These are phyloP conservation scores for Cerastoderma edule DNA, from an alignment of 2,888 invertebrate species.

Conservation along the genomic window DNA sequence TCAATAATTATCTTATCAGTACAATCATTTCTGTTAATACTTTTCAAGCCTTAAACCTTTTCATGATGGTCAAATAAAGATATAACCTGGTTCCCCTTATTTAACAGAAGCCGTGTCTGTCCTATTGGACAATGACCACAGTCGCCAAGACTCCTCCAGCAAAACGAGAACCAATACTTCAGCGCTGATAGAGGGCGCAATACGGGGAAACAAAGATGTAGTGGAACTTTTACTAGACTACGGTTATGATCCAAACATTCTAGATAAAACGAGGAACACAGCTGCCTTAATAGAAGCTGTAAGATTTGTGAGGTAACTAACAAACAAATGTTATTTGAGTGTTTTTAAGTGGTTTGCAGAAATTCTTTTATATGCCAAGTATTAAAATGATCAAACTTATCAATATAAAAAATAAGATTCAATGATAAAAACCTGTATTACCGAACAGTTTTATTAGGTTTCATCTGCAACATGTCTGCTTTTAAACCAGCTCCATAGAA, in stretches of 20 bases:
- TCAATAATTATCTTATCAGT: too few species aligned
- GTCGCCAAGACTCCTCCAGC: conserved; percentile 36
- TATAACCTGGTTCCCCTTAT: background rate
- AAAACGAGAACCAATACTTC: conserved; percentile 58
- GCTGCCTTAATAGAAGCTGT: conserved; percentile 76
- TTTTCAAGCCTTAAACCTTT: too few species aligned
- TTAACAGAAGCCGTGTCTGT: conserved; percentile 72
- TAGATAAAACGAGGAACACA: conserved; percentile 68
- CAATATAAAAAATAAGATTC: too few species aligned
- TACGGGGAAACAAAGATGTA: conserved; percentile 70
- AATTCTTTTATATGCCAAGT: too few species aligned
- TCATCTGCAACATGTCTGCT: too few species aligned
- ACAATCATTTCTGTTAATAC: too few species aligned
- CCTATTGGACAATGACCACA: conserved; percentile 71
- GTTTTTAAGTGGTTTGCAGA: too few species aligned
- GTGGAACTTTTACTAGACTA: conserved; percentile 76
- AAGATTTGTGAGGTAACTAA: conserved; percentile 75
- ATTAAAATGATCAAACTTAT: too few species aligned
- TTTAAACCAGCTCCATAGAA: too few species aligned
- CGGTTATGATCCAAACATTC: conserved; percentile 72
- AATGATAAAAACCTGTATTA: too few species aligned
- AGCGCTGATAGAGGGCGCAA: conserved; percentile 74
- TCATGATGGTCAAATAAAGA: conserved; percentile 2
- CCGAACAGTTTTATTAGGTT: too few species aligned
- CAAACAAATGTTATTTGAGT: too few species aligned